A percentile compares a stretch with the other conserved stretches of the same genome.
Conservation (phyloP, 2,888 invertebrate genomes). For the Hedychridium roseum region DNA sequence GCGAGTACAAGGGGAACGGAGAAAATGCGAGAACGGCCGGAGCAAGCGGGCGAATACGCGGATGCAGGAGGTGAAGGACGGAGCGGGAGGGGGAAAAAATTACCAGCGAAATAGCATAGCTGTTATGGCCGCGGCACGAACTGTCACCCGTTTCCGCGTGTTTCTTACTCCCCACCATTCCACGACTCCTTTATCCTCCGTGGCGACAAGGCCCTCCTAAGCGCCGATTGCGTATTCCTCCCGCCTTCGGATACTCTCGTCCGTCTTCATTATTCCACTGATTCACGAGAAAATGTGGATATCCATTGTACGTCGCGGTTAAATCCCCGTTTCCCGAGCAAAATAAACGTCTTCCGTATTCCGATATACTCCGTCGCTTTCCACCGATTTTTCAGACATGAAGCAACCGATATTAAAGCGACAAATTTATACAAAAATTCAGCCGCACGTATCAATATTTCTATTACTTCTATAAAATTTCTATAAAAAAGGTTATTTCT, state of each 20-base stretch:
- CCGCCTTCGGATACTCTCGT: slow-evolving; percentile 21
- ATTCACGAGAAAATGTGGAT: neutral
- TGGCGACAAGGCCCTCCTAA: slow-evolving; percentile 32
- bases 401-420: too few species aligned
- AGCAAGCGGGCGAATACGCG: slow-evolving; percentile 16
- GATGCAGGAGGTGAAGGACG: slow-evolving; percentile 11
- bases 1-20: slow-evolving; percentile 29
- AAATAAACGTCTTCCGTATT: slow-evolving; percentile 11
- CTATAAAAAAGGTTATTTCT: too few species aligned
- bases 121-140: slow-evolving; percentile 59
- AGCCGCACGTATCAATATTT: too few species aligned
- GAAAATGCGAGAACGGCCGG: slow-evolving; percentile 28
- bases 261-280: slow-evolving; percentile 20
- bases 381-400: neutral
- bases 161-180: slow-evolving; percentile 51
- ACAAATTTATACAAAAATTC: too few species aligned
- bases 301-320: too few species aligned
- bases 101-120: slow-evolving; percentile 57
- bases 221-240: slow-evolving; percentile 23
- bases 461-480: too few species aligned
- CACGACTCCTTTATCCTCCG: slow-evolving; percentile 47
- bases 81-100: slow-evolving; percentile 34
- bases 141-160: slow-evolving; percentile 62
- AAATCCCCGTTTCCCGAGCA: too few species aligned
- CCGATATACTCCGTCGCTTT: neutral